Evolutionary conservation across 2,797 vertebrate genomes (phyloP).

Genomic region (Sebastes taczanowskii): DNA sequence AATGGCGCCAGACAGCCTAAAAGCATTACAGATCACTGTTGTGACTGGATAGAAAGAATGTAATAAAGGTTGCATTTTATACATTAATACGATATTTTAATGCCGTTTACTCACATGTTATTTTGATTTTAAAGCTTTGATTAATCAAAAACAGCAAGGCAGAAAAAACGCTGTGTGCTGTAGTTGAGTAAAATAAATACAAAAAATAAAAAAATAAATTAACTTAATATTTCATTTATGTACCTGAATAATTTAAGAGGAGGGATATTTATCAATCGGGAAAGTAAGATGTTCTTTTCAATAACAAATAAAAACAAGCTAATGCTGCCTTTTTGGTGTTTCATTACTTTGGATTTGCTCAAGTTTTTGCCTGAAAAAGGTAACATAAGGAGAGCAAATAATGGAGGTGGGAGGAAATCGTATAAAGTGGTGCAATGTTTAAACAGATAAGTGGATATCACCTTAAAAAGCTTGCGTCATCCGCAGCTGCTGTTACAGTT

Average conservation of each 20-base stretch:
- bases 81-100: neutral
- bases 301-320: neutral
- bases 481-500: neutral
- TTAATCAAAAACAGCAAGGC: neutral
- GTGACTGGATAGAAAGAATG: neutral
- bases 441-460: neutral
- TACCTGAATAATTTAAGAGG: neutral
- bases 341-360: neutral
- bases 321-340: neutral
- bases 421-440: neutral
- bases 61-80: slow-evolving; percentile 4
- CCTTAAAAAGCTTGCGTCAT: neutral
- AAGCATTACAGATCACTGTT: slow-evolving; percentile 14
- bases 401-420: neutral
- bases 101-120: neutral
- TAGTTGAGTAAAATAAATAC: neutral
- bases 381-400: neutral
- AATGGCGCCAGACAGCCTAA: slow-evolving; percentile 11
- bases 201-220: neutral
- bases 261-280: neutral
- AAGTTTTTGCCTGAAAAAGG: neutral
- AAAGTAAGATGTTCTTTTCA: neutral
- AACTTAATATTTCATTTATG: neutral
- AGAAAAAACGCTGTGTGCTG: neutral
- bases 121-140: slow-evolving; percentile 4